Base-by-base conservation (phyloP, 53 echinoderm and acorn worm species). In the Hippasteria phrygiana region DNA sequence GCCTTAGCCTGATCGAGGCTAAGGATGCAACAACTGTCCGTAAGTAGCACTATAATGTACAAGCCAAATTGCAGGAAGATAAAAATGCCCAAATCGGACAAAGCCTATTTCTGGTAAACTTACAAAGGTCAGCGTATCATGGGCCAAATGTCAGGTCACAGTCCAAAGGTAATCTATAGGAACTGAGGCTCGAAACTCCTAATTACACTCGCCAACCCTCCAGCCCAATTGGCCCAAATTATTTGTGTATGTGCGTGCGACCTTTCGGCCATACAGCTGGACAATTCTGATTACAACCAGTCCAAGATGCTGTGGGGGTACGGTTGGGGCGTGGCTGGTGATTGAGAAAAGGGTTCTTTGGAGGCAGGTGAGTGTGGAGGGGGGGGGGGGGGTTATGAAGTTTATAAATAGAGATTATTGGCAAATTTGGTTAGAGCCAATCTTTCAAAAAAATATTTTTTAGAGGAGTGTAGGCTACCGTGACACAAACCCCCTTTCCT, bases 91-190 rank as follows among this genome's bases (percentile, higher is more conserved):
- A 65, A 65, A 11, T 33, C 10, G 31, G 65, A 32, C 28, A 29
- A 33, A 8, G 14, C 48, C 65, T 65, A 32, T 65, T 65, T 65
- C 34, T 65, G 34, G 65, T 65, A 29, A 7, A 65, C 65, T 27
- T 65, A 32, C 28, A 65, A 65, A 65, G 65, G 65, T 65, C 65
- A 65, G 14, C 13, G 65, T 28, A 33, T 65, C 14, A 65, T 10
- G 34, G 65, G 29, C 65, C 65, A 65, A 65, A 65, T 65, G 34
- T 5, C 65, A 65, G 31, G 65, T 5, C 65, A 65, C 65, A 27
- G 65, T 48, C 48, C 14, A 48, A 48, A 48, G 48, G 48, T 10
- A 48, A 65, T 27, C 34, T 12, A 33, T 33, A 65, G 34, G 65
- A 65, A 65, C 65, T 28, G 65, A 54, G 54, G 54, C 20, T 20